Conservation (phyloP, 2,888 invertebrate genomes). For the Sesia apiformis region DNA sequence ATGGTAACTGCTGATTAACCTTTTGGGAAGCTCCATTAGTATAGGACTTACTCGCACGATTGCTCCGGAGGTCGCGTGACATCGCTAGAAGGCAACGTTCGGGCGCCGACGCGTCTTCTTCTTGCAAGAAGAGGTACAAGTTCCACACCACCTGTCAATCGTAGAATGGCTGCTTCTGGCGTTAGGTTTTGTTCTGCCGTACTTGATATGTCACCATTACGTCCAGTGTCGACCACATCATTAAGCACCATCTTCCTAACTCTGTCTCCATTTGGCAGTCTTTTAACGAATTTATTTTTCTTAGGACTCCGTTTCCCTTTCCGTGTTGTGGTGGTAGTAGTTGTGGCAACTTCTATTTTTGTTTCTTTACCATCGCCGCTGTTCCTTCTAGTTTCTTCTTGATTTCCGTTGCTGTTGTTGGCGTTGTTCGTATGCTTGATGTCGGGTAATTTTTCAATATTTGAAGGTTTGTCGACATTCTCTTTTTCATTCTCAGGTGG, state of each 20-base stretch:
- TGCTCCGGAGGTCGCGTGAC: constrained; percentile 60
- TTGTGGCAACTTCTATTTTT: constrained; percentile 14
- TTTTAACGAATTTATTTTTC: constrained; percentile 46
- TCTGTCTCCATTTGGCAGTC: constrained; percentile 45
- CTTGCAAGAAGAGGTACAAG: constrained; percentile 84
- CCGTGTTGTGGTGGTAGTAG: constrained; percentile 8
- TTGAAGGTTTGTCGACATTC: constrained; percentile 25
- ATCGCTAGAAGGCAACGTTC: constrained; percentile 62
- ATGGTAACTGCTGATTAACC: constrained; percentile 7
- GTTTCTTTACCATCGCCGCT: constrained; percentile 16
- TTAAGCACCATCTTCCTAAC: constrained; percentile 31
- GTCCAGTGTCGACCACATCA: constrained; percentile 23
- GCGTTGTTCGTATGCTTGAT: constrained; percentile 30
- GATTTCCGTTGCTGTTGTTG: constrained; percentile 16
- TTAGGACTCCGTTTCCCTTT: constrained; percentile 32
- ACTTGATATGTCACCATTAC: constrained; percentile 10
- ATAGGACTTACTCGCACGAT: constrained; percentile 51
- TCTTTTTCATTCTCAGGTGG: constrained; percentile 33
- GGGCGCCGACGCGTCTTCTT: constrained; percentile 69
- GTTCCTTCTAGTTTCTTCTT: constrained; percentile 16
- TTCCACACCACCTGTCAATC: constrained; percentile 80
- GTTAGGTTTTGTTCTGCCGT: constrained; percentile 35
- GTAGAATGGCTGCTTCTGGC: constrained; percentile 50
- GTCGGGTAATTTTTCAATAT: constrained; percentile 44
- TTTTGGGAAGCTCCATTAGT: constrained; percentile 6